Base-by-base conservation (phyloP, 1,140 invertebrate species). In the Cyclargus thomasi region DNA sequence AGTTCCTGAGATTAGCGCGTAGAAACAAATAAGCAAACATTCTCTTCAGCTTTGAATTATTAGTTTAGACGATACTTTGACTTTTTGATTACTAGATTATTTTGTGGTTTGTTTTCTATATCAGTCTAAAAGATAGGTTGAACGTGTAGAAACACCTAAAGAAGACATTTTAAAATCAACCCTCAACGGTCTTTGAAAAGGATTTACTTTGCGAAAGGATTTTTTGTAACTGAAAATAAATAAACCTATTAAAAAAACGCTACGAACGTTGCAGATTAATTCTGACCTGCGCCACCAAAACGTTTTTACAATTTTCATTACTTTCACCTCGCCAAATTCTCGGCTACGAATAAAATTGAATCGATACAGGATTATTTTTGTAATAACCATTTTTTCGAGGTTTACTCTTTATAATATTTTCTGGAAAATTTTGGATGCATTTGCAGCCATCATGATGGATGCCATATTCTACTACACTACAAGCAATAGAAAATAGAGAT, bases 221-320 rank as follows among this genome's bases (percentile, higher is more conserved):
- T 29, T 29, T 23, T 23, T 29, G 5, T 7, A 29, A 29, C 29
- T 47, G 14, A 47, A 47, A 47, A 47, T 47, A 0, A 16, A 47
- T 47, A 47, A 16, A 14, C 11, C 14, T 47, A 47, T 47, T 47
- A 47, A 47, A 47, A 47, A 47, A 47, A 47, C 14, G 39, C 14
- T 47, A 4, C 2, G 39, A 16, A 11, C 1, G 39, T 16, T 11
- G 39, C 39, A 47, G 39, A 47, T 47, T 47, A 47, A 47, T 14
- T 47, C 39, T 47, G 39, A 47, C 39, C 39, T 47, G 39, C 14
- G 39, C 14, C 14, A 47, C 10, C 39, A 11, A 47, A 47, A 14
- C 39, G 39, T 47, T 47, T 29, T 47, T 47, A 47, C 39, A 47
- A 47, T 47, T 47, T 47, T 16, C 39, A 47, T 47, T 47, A 47